Percentiles rank a stretch among this genome's conserved stretches.
phyloP scores from a whole-genome alignment of 1,140 invertebrate species.

The Bradysia coprophila region DNA sequence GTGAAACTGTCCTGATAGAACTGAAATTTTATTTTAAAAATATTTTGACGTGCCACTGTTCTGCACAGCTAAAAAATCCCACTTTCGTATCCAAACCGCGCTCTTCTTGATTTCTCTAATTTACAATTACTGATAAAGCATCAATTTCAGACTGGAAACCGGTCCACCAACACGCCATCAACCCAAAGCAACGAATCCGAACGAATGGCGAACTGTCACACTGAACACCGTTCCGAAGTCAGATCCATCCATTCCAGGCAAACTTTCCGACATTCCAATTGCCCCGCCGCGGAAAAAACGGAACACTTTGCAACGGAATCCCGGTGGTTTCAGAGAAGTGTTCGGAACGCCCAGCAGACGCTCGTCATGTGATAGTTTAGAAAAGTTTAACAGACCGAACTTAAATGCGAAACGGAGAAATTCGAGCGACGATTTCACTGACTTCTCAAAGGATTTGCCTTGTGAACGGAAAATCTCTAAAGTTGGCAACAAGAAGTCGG shows the following conservation, averaged over 20 bases:
- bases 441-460: background rate
- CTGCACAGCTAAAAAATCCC: no score
- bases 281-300: background rate
- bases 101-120: no score
- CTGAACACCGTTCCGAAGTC: background rate
- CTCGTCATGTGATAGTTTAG: background rate
- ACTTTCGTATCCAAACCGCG: no score
- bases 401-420: background rate
- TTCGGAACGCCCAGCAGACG: background rate
- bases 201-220: background rate
- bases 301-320: background rate
- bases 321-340: background rate
- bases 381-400: background rate
- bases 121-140: no score
- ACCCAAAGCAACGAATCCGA: background rate
- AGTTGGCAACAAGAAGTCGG: conserved; percentile 4
- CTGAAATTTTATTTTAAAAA: no score
- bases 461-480: background rate
- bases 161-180: background rate
- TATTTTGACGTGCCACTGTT: no score
- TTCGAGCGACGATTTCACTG: background rate
- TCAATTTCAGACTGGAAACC: background rate
- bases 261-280: background rate
- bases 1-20: no score
- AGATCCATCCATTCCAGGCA: background rate